A percentile compares a stretch with the other conserved stretches of the same genome.
Evolutionary conservation across 2,888 invertebrate species (phyloP).

Genomic region (Strigamia maritima): DNA sequence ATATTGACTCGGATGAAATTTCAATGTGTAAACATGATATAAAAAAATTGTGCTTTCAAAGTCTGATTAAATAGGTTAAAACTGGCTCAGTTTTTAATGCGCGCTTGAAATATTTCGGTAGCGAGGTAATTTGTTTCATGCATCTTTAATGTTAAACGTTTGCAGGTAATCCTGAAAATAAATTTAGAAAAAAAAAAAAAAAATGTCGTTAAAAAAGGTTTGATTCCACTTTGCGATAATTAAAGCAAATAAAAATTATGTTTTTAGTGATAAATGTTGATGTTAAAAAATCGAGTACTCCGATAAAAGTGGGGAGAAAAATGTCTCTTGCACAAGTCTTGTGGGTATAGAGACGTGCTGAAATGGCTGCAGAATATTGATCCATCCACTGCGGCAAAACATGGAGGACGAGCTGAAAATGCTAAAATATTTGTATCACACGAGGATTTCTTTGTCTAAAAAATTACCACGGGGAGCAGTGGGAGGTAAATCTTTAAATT

Average conservation of each 20-base stretch:
- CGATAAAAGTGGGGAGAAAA: not conserved
- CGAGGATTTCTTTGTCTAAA: not conserved
- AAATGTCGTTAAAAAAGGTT: not conserved
- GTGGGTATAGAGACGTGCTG: not conserved
- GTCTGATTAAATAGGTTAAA: no score
- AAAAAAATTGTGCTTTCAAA: no score
- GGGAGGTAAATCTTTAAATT: no score
- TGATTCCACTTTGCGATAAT: not conserved
- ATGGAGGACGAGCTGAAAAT: not conserved
- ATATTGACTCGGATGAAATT: not conserved
- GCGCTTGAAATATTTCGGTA: no score
- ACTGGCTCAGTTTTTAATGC: no score
- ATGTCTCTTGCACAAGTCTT: not conserved
- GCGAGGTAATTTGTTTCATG: no score
- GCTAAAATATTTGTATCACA: not conserved
- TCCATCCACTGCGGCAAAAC: constrained; percentile 23
- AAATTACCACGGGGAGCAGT: no score
- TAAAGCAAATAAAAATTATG: not conserved
- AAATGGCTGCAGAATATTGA: constrained; percentile 34
- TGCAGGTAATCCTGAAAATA: no score
- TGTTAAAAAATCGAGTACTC: not conserved
- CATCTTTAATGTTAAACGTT: no score
- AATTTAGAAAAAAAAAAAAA: no score
- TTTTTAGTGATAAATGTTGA: not conserved
- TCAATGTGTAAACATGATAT: no score